Evolutionary conservation across 2,113 vertebrate species (phyloP).

Genomic region (Gasterosteus nipponicus): DNA sequence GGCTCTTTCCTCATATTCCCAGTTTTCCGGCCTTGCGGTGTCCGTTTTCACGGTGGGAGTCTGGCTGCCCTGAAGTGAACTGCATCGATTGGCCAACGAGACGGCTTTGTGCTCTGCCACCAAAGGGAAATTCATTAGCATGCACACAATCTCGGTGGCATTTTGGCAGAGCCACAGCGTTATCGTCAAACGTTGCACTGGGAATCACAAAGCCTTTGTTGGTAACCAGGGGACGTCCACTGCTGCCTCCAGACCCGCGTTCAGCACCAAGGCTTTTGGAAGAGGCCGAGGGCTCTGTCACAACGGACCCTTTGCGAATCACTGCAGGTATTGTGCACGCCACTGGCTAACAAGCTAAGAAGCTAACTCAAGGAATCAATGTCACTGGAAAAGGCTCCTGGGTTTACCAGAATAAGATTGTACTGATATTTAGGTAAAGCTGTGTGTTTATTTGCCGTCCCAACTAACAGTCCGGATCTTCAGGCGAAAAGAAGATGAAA

Average conservation of each 20-base stretch:
- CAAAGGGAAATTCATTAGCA: constrained; percentile 67
- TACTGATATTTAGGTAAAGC: not conserved
- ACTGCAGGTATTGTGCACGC: not conserved
- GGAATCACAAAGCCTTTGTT: constrained; percentile 55
- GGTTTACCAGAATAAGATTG: not conserved
- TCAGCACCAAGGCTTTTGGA: constrained; percentile 37
- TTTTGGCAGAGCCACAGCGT: constrained; percentile 62
- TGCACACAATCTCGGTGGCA: constrained; percentile 63
- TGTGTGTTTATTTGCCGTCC: not conserved
- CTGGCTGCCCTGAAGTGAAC: constrained; percentile 44
- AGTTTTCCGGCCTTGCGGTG: constrained; percentile 48
- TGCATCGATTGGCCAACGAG: constrained; percentile 52
- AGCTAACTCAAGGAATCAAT: constrained; percentile 18
- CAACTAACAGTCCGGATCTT: not conserved
- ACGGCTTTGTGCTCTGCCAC: constrained; percentile 47
- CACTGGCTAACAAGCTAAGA: not conserved
- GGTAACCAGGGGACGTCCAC: constrained; percentile 33
- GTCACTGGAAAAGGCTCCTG: not conserved
- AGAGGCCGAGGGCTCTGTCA: constrained; percentile 14
- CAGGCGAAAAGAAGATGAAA: not conserved
- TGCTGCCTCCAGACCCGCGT: constrained; percentile 16
- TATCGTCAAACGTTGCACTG: constrained; percentile 48
- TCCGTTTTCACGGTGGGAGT: constrained; percentile 50
- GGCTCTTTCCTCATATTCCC: constrained; percentile 43
- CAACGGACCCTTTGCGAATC: constrained; percentile 6